phyloP scores from a whole-genome alignment of 2,113 vertebrate species.

The Sterna hirundo region DNA sequence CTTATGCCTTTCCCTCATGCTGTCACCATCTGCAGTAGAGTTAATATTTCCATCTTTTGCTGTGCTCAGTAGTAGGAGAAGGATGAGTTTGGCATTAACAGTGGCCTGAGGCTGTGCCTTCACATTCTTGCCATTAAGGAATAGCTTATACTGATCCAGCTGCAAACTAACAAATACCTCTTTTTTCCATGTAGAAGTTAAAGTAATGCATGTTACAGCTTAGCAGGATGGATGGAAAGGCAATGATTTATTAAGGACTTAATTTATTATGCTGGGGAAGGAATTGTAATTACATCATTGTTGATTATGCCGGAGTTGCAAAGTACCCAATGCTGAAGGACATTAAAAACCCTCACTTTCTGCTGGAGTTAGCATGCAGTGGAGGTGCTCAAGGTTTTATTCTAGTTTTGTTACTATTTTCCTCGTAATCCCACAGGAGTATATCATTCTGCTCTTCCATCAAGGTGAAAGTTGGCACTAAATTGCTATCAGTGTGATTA shows the following conservation, averaged over 20 bases:
- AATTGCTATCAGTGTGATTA: slow-evolving; percentile 41
- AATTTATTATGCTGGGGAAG: slow-evolving; percentile 15
- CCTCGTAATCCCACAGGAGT: neutral
- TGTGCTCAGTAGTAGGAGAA: neutral
- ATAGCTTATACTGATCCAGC: neutral
- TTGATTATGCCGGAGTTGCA: slow-evolving; percentile 27
- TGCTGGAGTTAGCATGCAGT: neutral
- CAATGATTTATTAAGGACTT: slow-evolving; percentile 38
- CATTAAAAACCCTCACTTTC: neutral
- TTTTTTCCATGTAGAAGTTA: neutral
- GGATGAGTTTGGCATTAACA: slow-evolving; percentile 7
- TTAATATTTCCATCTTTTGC: neutral
- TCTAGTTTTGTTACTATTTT: slow-evolving; percentile 1
- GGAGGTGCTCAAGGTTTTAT: neutral
- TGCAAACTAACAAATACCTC: neutral
- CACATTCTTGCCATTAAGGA: neutral
- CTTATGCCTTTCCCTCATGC: neutral
- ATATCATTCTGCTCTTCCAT: slow-evolving; percentile 19
- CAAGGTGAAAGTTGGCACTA: slow-evolving; percentile 55
- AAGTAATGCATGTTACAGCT: neutral
- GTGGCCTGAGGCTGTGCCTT: slow-evolving; percentile 22
- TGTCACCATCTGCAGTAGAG: slow-evolving; percentile 1
- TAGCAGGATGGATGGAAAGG: slow-evolving; percentile 8
- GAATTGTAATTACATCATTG: slow-evolving; percentile 22
- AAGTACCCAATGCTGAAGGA: slow-evolving; percentile 12